Percentiles rank a stretch among this genome's conserved stretches.
phyloP scores from a whole-genome alignment of 2,888 invertebrate species.

The Parthenolecanium corni region DNA sequence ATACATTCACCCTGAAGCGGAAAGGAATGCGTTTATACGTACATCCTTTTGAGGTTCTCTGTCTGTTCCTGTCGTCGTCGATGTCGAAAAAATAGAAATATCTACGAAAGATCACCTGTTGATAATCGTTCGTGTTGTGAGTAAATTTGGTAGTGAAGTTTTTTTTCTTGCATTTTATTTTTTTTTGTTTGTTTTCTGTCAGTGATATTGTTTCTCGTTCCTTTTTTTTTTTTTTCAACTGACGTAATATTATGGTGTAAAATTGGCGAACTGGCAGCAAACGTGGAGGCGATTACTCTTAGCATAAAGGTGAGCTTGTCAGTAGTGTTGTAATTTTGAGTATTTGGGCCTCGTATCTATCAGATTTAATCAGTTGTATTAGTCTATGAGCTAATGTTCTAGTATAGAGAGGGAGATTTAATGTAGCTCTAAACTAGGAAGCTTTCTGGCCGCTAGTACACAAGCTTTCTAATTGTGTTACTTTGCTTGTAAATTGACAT shows the following conservation, averaged over 20 bases:
- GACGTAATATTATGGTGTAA: slow-evolving; percentile 3
- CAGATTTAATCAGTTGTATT: not conserved
- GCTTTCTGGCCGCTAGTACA: too few relatives aligned
- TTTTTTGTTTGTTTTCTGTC: not conserved
- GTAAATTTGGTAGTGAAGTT: not conserved
- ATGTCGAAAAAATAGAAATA: too few relatives aligned
- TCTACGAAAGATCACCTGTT: too few relatives aligned
- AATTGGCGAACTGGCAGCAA: slow-evolving; percentile 22
- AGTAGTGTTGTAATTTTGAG: not conserved
- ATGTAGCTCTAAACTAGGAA: too few relatives aligned
- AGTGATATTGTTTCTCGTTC: not conserved
- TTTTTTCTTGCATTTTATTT: not conserved
- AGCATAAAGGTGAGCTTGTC: slow-evolving; percentile 15
- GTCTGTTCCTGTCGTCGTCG: not conserved
- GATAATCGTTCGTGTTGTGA: not conserved
- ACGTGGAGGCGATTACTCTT: slow-evolving; percentile 3
- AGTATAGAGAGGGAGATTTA: too few relatives aligned
- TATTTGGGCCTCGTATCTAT: not conserved
- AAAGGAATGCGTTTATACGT: too few relatives aligned
- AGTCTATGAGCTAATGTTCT: too few relatives aligned
- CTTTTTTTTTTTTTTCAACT: not conserved
- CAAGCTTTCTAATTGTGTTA: too few relatives aligned
- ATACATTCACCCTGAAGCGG: too few relatives aligned
- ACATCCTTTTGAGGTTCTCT: too few relatives aligned
- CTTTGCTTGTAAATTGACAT: too few relatives aligned